These are phyloP conservation scores for Oncorhynchus nerka DNA, from an alignment of 2,113 vertebrate genomes.

Conservation along the genomic window DNA sequence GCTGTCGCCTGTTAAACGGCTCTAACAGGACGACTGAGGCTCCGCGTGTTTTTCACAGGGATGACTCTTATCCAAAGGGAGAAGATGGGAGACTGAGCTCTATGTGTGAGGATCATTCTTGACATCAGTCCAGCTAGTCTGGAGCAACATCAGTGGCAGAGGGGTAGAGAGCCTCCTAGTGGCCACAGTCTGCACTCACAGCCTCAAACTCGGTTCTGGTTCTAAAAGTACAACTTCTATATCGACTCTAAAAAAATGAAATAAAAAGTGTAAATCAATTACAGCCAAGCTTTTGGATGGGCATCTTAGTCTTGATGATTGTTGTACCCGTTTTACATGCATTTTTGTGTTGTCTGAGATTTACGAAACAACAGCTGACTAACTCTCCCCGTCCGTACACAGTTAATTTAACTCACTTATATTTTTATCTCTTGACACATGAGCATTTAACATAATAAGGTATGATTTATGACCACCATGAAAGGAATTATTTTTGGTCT, in stretches of 20 bases:
- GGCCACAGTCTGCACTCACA: conserved; percentile 38
- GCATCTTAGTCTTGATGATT: conserved; percentile 17
- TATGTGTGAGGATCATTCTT: conserved; percentile 31
- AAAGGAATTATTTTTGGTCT: conserved; percentile 63
- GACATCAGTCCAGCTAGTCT: conserved; percentile 43
- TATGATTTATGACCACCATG: conserved; percentile 55
- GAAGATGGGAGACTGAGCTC: not conserved
- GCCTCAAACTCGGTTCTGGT: not conserved
- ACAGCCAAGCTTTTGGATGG: conserved; percentile 6
- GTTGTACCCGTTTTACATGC: conserved; percentile 4
- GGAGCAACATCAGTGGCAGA: not conserved
- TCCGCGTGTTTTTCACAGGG: conserved; percentile 20
- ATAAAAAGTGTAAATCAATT: not conserved
- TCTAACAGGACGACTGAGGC: no score
- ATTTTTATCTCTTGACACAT: conserved; percentile 49
- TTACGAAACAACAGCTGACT: conserved; percentile 33
- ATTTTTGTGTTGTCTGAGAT: conserved; percentile 7
- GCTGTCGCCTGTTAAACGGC: conserved; percentile 21
- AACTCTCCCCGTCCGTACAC: conserved; percentile 18
- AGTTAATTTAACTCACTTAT: conserved; percentile 33
- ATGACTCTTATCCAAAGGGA: conserved; percentile 34
- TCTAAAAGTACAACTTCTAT: no score
- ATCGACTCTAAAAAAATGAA: not conserved
- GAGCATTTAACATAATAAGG: conserved; percentile 47
- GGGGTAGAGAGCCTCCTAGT: conserved; percentile 69